Base-by-base conservation (phyloP, 2,888 invertebrate genomes). In the Sesia bembeciformis region DNA sequence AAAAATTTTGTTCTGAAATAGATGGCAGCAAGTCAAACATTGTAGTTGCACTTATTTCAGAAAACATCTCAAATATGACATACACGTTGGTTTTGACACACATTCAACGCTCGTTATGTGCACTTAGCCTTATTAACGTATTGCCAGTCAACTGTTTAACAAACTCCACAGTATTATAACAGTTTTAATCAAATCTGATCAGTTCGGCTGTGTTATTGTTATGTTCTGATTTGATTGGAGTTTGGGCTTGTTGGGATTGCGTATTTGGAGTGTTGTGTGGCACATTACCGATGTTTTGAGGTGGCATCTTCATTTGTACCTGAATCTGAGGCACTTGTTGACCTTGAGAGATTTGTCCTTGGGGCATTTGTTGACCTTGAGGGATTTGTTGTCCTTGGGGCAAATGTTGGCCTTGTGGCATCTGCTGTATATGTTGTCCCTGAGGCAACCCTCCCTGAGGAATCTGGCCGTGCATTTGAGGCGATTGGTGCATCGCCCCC, bases 161-260 rank as follows among this genome's bases (percentile, higher is more conserved):
- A 4, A 46, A 8, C n/a, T 8, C 5, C 46, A 8, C 46, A 46
- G 6, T 2, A 8, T 8, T 23, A 46, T 23, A 50, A 38, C 54
- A 53, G 42, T 62, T 72, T 91, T 90, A 96, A 88, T 96, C 96
- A 66, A 96, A 96, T 73, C 93, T 94, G 62, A 96, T 96, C 43
- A 96, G 88, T 81, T 96, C 96, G 8, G 94, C 95, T 3, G 95
- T 95, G 57, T 85, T 88, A 59, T 84, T 88, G 60, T 87, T 88
- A 55, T 77, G 72, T 69, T 88, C 88, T 6, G 87, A 70, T 57
- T 88, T 88, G 0, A 75, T 72, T 0, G 78, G 72, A 2, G 84
- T 76, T 60, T 78, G 86, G 3, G 64, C 61, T 56, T 76, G 79
- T 56, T 73, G 74, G 0, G 64, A 61, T 57, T 65, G 70, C 52